These are phyloP conservation scores for Conchocele bisecta DNA, from an alignment of 2,888 invertebrate species.

Conservation along the genomic window DNA sequence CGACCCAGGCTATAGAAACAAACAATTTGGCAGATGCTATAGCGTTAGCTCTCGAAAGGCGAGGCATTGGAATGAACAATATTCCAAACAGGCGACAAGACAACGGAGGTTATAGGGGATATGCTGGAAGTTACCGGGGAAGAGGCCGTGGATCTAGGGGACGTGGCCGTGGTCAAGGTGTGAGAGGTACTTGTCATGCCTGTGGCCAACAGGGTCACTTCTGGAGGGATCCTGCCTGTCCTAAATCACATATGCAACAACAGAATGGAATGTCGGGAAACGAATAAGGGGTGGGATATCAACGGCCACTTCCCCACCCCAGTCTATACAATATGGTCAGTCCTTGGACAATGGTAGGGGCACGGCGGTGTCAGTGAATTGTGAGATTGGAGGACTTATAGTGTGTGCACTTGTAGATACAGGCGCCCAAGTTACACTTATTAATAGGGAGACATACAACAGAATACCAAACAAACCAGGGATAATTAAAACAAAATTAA, in stretches of 20 bases:
- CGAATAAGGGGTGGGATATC: not conserved
- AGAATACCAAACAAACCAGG: no score
- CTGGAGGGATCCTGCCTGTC: constrained; percentile 3
- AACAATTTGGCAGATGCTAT: constrained; percentile 3
- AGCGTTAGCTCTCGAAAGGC: not conserved
- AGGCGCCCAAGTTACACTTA: constrained; percentile 2
- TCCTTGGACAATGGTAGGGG: constrained; percentile 4
- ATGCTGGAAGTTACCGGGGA: not conserved
- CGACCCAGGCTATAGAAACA: not conserved
- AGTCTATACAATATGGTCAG: constrained; percentile 5
- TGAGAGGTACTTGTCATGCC: not conserved
- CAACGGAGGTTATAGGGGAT: no score
- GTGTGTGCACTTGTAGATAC: not conserved
- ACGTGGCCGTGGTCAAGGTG: not conserved
- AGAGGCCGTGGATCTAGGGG: not conserved
- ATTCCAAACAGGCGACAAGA: no score
- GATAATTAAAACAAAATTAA: not conserved
- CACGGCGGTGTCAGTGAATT: not conserved
- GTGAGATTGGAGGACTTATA: not conserved
- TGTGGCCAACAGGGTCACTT: not conserved
- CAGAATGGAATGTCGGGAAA: constrained; percentile 7
- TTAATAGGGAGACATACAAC: no score
- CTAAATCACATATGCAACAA: not conserved
- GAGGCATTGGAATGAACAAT: not conserved
- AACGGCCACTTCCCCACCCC: constrained; percentile 6